Evolutionary conservation across 2,113 vertebrate species (phyloP).

Genomic region (Catharus bicknelli): DNA sequence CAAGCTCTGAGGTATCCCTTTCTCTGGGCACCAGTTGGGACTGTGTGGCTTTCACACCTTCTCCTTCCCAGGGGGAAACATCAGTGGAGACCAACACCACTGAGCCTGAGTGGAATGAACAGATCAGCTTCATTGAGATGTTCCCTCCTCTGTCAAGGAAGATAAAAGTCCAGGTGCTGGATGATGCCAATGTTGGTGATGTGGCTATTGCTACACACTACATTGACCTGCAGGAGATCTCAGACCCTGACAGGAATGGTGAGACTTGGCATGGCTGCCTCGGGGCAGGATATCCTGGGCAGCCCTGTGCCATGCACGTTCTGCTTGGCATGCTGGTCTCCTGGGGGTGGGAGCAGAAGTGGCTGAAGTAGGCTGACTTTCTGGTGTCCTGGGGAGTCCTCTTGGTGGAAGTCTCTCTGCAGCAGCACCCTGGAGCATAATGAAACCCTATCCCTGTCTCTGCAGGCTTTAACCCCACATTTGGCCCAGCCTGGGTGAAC

Average conservation of each 20-base stretch:
- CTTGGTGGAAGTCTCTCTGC: not conserved
- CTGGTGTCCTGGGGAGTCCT: not conserved
- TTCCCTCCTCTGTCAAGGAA: conserved; percentile 88
- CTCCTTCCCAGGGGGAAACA: conserved; percentile 83
- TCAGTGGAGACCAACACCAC: conserved; percentile 79
- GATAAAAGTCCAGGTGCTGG: conserved; percentile 87
- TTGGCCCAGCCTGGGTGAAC: conserved; percentile 90
- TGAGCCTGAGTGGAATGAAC: conserved; percentile 88
- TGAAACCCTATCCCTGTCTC: not conserved
- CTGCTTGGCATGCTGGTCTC: not conserved
- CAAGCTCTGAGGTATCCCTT: not conserved
- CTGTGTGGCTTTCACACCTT: not conserved
- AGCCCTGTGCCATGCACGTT: not conserved
- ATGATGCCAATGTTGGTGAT: conserved; percentile 84
- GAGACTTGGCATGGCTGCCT: not conserved
- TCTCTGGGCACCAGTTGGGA: not conserved
- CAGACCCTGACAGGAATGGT: conserved; percentile 87
- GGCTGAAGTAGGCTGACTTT: fast-evolving
- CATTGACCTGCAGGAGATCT: conserved; percentile 90
- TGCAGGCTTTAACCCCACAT: conserved; percentile 88
- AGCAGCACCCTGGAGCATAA: not conserved
- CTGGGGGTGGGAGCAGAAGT: not conserved
- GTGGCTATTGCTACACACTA: conserved; percentile 87
- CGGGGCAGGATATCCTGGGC: fast-evolving
- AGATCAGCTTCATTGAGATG: conserved; percentile 93